Evolutionary conservation across 35 echinoderm and acorn worm genomes (phyloP), one percentile per base, ranked within the genome.

Genomic region (Apostichopus parvimensis): DNA sequence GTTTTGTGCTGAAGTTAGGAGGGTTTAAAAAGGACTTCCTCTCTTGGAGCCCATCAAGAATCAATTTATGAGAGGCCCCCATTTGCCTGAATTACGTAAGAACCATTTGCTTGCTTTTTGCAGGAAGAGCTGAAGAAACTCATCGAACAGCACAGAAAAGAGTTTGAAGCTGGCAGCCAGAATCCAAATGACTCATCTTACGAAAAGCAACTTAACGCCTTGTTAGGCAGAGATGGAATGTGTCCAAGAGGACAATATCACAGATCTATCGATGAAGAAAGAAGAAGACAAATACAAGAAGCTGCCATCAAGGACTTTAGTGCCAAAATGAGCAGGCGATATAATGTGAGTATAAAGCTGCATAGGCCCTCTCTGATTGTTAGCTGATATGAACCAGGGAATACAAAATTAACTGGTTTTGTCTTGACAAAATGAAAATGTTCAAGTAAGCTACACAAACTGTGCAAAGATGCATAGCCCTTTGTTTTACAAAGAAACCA

Each of bases 241-340:
- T 90, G 88, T 90, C 68, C 88, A 53, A 25, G 88, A 0, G 88
- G 88, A 5, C 65, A 90, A 57, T 90, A 90, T 70, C 88, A 90
- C 73, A 73, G 23, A 28, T 34, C 88, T 55, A 77, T 90, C 12
- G 88, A 90, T 77, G 88, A 90, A 90, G 68, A 56, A 53, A 54
- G 88, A 56, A 90, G 88, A 25, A 90, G 73, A 90, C 66, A 90
- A 56, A 90, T 90, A 73, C 88, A 90, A 28, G 88, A 90, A 61
- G 88, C 88, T 53, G 88, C 88, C 20, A 73, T 90, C 6, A 73
- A 78, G 34, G 88, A 90, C 22, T 90, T 90, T 56, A 90, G 73
- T 90, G 88, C 88, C 11, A 90, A 90, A 45, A 90, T 90, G 70
- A 78, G 68, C 66, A 90, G 88, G 56, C 25, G 88, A 25, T 90